Conservation (phyloP, 2,888 invertebrate genomes). For the Synanthedon tipuliformis region DNA sequence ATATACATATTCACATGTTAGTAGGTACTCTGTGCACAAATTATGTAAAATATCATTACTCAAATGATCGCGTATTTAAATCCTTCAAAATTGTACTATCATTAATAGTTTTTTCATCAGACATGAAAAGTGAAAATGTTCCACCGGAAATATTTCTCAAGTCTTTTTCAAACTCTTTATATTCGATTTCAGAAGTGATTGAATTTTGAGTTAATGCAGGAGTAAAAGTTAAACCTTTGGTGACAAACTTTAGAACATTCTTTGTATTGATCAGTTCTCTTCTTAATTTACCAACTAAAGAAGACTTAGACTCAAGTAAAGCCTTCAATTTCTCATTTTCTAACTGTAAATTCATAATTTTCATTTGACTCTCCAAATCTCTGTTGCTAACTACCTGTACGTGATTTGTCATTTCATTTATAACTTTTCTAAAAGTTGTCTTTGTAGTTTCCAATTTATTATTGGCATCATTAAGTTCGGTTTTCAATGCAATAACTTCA, state of each 20-base stretch:
- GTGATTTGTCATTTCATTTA: conserved; percentile 40
- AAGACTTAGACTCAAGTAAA: conserved; percentile 36
- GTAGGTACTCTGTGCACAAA: no score
- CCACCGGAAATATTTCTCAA: conserved; percentile 22
- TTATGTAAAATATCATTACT: neutral
- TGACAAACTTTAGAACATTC: conserved; percentile 32
- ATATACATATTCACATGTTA: no score
- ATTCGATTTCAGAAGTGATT: conserved; percentile 29
- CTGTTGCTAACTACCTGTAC: conserved; percentile 27
- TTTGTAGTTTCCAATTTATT: conserved; percentile 21
- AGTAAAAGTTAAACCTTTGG: conserved; percentile 27
- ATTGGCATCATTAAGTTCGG: conserved; percentile 26
- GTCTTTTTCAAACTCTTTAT: conserved; percentile 35
- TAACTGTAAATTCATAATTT: conserved; percentile 30
- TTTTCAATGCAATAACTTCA: conserved; percentile 27
- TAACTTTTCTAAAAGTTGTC: conserved; percentile 26
- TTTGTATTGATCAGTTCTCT: conserved; percentile 39
- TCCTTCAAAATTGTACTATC: conserved; percentile 31
- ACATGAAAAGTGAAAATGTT: conserved; percentile 14
- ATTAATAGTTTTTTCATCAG: conserved; percentile 18
- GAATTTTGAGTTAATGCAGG: conserved; percentile 17
- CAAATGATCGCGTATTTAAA: conserved; percentile 5
- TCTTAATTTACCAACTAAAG: conserved; percentile 31
- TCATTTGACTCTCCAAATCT: conserved; percentile 31
- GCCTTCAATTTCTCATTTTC: conserved; percentile 49